Evolutionary conservation across 2,113 vertebrate genomes (phyloP).

Genomic region (Ahaetulla prasina): DNA sequence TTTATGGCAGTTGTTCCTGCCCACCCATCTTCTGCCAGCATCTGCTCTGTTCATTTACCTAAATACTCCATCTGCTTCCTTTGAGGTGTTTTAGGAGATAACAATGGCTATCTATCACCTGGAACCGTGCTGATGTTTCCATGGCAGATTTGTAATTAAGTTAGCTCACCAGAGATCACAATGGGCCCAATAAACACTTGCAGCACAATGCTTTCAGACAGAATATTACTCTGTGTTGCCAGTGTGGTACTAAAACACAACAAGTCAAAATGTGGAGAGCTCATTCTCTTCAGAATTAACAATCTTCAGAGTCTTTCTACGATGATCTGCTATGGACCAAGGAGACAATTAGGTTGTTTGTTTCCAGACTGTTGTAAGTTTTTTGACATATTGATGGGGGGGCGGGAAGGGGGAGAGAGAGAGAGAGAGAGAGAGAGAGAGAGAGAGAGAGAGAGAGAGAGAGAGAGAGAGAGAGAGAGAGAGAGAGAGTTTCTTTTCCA

Average conservation of each 20-base stretch:
- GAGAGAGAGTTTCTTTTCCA: no score
- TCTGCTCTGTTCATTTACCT: slow-evolving; percentile 41
- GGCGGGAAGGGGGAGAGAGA: neutral
- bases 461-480: no score
- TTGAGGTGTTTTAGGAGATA: slow-evolving; percentile 53
- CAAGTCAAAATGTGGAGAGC: slow-evolving; percentile 32
- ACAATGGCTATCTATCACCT: slow-evolving; percentile 53
- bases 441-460: no score
- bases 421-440: neutral
- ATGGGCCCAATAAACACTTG: slow-evolving; percentile 48
- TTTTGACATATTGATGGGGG: neutral
- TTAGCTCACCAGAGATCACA: slow-evolving; percentile 40
- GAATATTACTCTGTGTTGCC: slow-evolving; percentile 5
- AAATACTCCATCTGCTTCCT: slow-evolving; percentile 39
- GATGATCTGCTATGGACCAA: neutral
- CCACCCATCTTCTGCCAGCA: neutral
- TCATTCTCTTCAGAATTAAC: slow-evolving; percentile 39
- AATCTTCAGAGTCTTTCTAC: neutral
- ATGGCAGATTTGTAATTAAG: slow-evolving; percentile 58
- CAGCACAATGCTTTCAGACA: slow-evolving; percentile 40
- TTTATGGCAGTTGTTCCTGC: neutral
- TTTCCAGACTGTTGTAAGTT: neutral
- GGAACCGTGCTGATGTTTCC: slow-evolving; percentile 48
- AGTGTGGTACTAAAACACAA: slow-evolving; percentile 32
- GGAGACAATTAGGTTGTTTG: neutral